Evolutionary conservation across 2,113 vertebrate genomes (phyloP), one percentile per base, ranked within the genome.

Genomic region (Myocastor coypus): DNA sequence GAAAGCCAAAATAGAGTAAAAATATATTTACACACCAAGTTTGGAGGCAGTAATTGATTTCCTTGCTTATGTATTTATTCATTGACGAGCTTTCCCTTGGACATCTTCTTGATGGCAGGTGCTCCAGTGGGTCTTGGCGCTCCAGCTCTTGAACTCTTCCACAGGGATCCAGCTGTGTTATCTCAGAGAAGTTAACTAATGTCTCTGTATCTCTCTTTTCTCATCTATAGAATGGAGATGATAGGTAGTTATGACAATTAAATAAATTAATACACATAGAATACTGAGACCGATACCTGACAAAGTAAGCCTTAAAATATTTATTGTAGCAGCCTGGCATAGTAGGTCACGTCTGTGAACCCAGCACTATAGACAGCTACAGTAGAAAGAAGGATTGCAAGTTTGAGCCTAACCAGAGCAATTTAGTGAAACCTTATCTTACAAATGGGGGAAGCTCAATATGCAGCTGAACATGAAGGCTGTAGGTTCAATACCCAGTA

Each of bases 1-100:
- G 89, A 89, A 80, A 75, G 66, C 34, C 86, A 81, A 83, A 83
- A 92, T 92, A 92, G 77, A 91, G n/a, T n/a, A n/a, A 46, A 95
- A 64, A 71, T 13, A 3, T 87, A 40, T 30, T 91, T 63, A 57
- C 24, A 80, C 81, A 77, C 78, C 1, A 32, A 50, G 73, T 68
- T 12, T 73, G 86, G 85, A 82, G 90, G 63, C 94, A 92, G 71
- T 52, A 71, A n/a, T 42, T 71, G 63, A 34, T 84, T 87, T 91
- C 93, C 83, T 71, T 69, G 26, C 80, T 92, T 63, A 24, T 0
- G 16, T 9, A 17, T 17, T 84, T 9, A 17, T 17, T 84, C 83
- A n/a, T 40, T 50, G 69, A 83, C 57, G 80, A 46, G 59, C 46
- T 32, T 83, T 73, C 57, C 10, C n/a, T 19, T 19, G 64, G 40